phyloP scores from a whole-genome alignment of 2,888 invertebrate species.

The Hydrotaea diabolus region DNA sequence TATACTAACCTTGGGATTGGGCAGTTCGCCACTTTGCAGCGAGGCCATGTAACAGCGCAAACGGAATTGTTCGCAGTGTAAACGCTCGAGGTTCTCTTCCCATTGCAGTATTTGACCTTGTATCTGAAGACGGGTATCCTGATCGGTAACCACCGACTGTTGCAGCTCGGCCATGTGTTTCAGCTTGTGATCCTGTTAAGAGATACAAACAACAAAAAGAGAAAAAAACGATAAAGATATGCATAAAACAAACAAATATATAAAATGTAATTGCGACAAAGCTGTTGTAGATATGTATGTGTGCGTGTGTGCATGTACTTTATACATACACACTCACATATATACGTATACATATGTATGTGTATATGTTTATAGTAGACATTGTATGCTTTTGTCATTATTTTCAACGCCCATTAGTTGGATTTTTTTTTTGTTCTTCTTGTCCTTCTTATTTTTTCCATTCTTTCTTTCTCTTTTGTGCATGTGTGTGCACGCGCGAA shows the following conservation, averaged over 20 bases:
- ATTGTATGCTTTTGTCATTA: constrained; percentile 60
- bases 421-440: constrained; percentile 40
- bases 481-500: constrained; percentile 2
- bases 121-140: constrained; percentile 94
- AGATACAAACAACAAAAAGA: not conserved
- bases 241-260: not conserved
- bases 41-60: constrained; percentile 98
- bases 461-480: constrained; percentile 46
- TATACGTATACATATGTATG: constrained; percentile 4
- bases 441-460: constrained; percentile 4
- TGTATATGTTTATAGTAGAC: constrained; percentile 34
- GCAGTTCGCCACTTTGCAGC: constrained; percentile 95
- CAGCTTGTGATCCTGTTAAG: constrained; percentile 93
- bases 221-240: not conserved
- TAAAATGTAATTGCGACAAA: constrained; percentile 32
- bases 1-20: constrained; percentile 94
- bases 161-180: constrained; percentile 99
- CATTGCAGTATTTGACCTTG: constrained; percentile 96
- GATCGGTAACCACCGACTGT: constrained; percentile 96
- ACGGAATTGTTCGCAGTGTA: constrained; percentile 98
- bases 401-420: constrained; percentile 67
- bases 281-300: not conserved
- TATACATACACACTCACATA: constrained; percentile 13
- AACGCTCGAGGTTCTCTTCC: constrained; percentile 97
- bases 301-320: not conserved